Conservation (phyloP, 2,797 vertebrate species). For the Gallinago stenura region DNA sequence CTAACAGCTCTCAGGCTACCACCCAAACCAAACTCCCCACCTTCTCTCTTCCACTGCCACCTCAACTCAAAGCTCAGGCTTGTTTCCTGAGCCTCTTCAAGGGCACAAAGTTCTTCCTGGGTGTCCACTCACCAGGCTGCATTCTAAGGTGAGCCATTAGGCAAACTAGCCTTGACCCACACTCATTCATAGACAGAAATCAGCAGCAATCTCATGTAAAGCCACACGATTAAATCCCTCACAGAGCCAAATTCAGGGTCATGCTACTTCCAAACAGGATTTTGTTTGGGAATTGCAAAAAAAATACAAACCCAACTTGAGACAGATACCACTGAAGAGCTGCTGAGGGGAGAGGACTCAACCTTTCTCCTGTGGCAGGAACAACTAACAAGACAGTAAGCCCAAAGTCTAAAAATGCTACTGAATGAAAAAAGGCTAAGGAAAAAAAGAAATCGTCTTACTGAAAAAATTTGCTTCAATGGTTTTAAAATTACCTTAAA, state of each 20-base stretch:
- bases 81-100: neutral
- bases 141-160: neutral
- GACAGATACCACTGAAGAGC: neutral
- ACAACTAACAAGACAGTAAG: neutral
- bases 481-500: neutral
- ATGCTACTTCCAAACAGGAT: neutral
- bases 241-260: neutral
- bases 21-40: neutral
- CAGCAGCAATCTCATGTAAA: neutral
- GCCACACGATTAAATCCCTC: accelerated
- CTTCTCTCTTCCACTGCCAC: neutral
- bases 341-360: neutral
- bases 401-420: neutral
- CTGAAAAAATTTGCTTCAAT: neutral
- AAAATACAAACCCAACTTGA: neutral
- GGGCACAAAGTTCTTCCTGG: neutral
- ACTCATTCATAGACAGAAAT: accelerated
- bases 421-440: neutral
- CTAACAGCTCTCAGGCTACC: neutral
- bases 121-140: neutral
- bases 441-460: neutral
- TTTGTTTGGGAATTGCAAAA: neutral
- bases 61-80: neutral
- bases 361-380: neutral
- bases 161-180: neutral